A percentile compares a stretch with the other conserved stretches of the same genome.
These are phyloP conservation scores for Apus apus DNA, from an alignment of 2,113 vertebrate genomes.

Conservation along the genomic window DNA sequence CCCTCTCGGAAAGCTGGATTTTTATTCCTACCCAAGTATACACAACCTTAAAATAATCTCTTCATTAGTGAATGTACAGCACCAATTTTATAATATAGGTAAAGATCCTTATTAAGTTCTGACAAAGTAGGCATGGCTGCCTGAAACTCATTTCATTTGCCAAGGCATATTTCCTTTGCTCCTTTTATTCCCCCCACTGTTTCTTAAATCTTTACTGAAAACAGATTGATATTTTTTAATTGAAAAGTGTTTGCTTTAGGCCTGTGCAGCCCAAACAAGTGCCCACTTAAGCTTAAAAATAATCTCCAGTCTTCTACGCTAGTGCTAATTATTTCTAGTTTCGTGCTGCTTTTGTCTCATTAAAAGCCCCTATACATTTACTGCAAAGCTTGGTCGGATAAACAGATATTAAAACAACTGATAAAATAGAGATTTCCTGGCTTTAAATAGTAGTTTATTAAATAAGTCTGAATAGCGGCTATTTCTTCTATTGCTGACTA, in stretches of 20 bases:
- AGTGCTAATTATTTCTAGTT: neutral
- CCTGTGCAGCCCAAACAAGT: neutral
- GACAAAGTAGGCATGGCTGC: neutral
- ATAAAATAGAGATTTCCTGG: neutral
- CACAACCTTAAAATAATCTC: conserved; percentile 26
- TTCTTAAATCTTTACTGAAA: conserved; percentile 5
- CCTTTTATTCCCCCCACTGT: neutral
- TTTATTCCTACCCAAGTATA: neutral
- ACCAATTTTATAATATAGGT: neutral
- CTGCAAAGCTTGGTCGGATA: neutral
- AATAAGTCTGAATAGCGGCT: neutral
- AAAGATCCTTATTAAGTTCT: neutral
- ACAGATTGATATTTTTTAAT: neutral
- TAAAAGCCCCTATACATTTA: neutral
- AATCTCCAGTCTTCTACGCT: neutral
- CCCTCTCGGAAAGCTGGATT: neutral
- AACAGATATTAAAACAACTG: neutral
- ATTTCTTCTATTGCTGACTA: neutral
- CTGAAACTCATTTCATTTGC: neutral
- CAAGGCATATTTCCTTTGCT: neutral
- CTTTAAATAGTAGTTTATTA: neutral
- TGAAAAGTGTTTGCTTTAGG: neutral
- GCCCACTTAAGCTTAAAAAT: neutral
- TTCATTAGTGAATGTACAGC: conserved; percentile 10
- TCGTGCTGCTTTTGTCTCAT: neutral